These are phyloP conservation scores for Helicolenus hilgendorfi DNA, from an alignment of 2,797 vertebrate genomes.

Conservation along the genomic window DNA sequence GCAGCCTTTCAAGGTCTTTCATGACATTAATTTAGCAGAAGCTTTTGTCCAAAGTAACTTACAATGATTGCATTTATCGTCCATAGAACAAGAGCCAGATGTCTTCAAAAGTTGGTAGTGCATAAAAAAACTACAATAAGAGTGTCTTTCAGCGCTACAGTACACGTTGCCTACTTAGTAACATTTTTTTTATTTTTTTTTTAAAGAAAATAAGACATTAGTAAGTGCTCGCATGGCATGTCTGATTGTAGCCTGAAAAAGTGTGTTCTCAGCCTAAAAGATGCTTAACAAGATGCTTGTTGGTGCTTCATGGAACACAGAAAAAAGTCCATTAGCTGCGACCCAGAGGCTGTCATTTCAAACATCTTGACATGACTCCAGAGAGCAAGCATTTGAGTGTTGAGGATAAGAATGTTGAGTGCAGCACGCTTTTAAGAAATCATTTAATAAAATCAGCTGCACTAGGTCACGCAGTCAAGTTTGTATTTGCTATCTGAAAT, in stretches of 20 bases:
- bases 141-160: not conserved
- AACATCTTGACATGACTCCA: slow-evolving; percentile 31
- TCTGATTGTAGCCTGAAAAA: not conserved
- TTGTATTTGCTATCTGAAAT: slow-evolving; percentile 30
- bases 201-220: slow-evolving; percentile 4
- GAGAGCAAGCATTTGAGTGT: slow-evolving; percentile 24
- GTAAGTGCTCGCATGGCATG: not conserved
- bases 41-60: not conserved
- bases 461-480: slow-evolving; percentile 12
- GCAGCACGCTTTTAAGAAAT: slow-evolving; percentile 9
- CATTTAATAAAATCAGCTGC: slow-evolving; percentile 4
- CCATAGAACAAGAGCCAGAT: not conserved
- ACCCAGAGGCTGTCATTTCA: slow-evolving; percentile 42
- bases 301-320: slow-evolving; percentile 18
- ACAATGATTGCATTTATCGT: not conserved
- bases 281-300: slow-evolving; percentile 31
- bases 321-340: slow-evolving; percentile 42
- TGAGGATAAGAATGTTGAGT: slow-evolving; percentile 22
- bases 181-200: not conserved
- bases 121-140: not conserved
- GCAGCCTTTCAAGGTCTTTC: not conserved
- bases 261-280: slow-evolving; percentile 24
- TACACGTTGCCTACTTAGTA: not conserved
- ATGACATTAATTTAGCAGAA: not conserved
- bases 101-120: not conserved